Base-by-base conservation (phyloP, 2,113 vertebrate species). In the Scomber japonicus region DNA sequence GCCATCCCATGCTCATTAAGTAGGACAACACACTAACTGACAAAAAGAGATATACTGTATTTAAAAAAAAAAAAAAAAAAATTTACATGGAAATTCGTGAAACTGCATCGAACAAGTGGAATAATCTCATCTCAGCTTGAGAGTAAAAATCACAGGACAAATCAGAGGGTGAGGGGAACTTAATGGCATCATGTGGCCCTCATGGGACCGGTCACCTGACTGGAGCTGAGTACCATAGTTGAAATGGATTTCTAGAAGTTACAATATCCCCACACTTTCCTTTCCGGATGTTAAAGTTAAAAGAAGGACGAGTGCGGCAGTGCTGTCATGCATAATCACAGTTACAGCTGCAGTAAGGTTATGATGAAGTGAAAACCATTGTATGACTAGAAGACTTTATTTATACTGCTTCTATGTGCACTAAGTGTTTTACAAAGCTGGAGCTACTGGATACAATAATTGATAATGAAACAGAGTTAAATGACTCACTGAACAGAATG, bases 181-280 rank as follows among this genome's bases (percentile, higher is more conserved):
- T 50, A 50, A 62, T 13, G 11, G 65, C 62, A 64, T 82, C 86
- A 92, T 63, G 71, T 78, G 91, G 55, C 31, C 51, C 65, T 81
- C 86, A 86, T 86, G 40, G 76, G 80, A 75, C 60, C 24, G 15
- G 79, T 81, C 89, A 91, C 82, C 31, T 86, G 89, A 90, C 71
- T 8, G 1, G 6, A 2, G 17, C 49, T 16, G 2, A 68, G 68
- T 12, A 30, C 3, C 11, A 5, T 7, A 30, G 21, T 53, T 44
- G 68, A 59, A 60, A 53, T 16, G n/a, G 57, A 81, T 74, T 76
- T 44, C 31, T 49, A 19, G 24, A 64, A 12, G 17, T 59, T 54
- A n/a, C 9, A 14, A 61, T 30, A 19, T 66, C 8, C 55, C 17
- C n/a, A 4, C 8, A 35, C 6, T n/a, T 57, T 71, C 17, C 50